Percentiles rank a stretch among this genome's conserved stretches.
phyloP scores from a whole-genome alignment of 2,113 vertebrate species.

The Cariama cristata region DNA sequence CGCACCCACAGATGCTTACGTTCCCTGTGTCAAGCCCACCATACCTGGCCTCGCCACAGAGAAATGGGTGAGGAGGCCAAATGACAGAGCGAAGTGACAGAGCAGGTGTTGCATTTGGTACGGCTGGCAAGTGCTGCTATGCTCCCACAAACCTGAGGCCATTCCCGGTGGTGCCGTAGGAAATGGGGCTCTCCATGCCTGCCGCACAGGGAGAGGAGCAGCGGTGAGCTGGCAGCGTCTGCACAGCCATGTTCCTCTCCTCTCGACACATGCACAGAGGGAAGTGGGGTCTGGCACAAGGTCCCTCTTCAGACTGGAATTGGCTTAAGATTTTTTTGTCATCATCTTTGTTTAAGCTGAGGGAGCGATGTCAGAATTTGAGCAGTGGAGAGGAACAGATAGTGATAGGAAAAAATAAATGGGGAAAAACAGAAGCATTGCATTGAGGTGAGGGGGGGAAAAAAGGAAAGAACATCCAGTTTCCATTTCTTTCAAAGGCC shows the following conservation, averaged over 20 bases:
- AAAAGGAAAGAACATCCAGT: background rate
- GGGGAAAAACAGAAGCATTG: background rate
- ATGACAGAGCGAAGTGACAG: background rate
- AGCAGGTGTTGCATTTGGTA: background rate
- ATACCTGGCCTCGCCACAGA: background rate
- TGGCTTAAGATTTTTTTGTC: background rate
- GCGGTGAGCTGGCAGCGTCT: background rate
- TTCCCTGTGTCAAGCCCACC: background rate
- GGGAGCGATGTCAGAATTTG: background rate
- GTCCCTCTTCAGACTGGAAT: background rate
- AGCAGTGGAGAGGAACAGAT: background rate
- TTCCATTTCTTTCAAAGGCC: constrained; percentile 25
- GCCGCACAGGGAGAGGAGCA: accelerated
- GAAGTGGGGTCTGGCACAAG: background rate
- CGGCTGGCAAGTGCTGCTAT: background rate
- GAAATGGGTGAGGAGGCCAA: background rate
- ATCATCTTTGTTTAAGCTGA: background rate
- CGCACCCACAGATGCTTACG: accelerated
- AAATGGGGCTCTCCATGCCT: accelerated
- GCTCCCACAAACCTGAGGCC: accelerated
- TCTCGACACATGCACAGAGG: background rate
- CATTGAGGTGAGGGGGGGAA: background rate
- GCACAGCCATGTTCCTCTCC: background rate
- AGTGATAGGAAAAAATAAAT: constrained; percentile 24
- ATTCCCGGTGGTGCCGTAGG: background rate